Evolutionary conservation across 2,888 invertebrate species (phyloP).

Genomic region (Parnassius smintheus): DNA sequence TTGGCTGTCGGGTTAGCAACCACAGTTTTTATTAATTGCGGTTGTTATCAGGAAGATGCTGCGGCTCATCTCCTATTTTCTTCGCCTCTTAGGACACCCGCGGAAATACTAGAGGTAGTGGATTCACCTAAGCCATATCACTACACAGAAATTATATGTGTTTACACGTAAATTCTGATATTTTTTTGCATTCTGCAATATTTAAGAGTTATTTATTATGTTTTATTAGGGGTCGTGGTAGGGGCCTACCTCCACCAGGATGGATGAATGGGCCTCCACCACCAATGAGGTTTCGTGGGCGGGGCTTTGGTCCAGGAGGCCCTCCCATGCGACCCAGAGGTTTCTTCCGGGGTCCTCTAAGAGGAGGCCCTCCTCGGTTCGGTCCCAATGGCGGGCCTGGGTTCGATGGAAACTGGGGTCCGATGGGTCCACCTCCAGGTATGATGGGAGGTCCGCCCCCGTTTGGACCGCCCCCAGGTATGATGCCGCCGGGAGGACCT

Average conservation of each 20-base stretch:
- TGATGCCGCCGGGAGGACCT: constrained; percentile 82
- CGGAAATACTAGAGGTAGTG: too few relatives aligned
- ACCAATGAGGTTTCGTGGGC: constrained; percentile 85
- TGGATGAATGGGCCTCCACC: constrained; percentile 79
- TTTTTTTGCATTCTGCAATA: too few relatives aligned
- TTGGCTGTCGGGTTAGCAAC: too few relatives aligned
- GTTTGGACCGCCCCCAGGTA: constrained; percentile 74
- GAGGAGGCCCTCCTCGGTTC: constrained; percentile 70
- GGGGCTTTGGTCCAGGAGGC: constrained; percentile 84
- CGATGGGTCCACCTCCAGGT: constrained; percentile 81
- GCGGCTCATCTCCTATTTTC: too few relatives aligned
- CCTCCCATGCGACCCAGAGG: constrained; percentile 79
- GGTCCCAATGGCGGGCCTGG: constrained; percentile 76
- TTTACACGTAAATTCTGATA: too few relatives aligned
- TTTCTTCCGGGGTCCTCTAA: constrained; percentile 63
- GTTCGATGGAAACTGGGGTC: constrained; percentile 85
- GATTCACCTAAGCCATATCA: too few relatives aligned
- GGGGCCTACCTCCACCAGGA: constrained; percentile 63
- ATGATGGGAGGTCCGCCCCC: constrained; percentile 74
- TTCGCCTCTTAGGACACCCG: too few relatives aligned
- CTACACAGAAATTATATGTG: too few relatives aligned
- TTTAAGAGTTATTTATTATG: too few relatives aligned
- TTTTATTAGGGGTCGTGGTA: constrained; percentile 48
- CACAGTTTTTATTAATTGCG: too few relatives aligned
- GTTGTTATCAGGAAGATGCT: too few relatives aligned